A percentile compares a stretch with the other conserved stretches of the same genome.
phyloP scores from a whole-genome alignment of 2,888 invertebrate species.

The Smittia aterrima region DNA sequence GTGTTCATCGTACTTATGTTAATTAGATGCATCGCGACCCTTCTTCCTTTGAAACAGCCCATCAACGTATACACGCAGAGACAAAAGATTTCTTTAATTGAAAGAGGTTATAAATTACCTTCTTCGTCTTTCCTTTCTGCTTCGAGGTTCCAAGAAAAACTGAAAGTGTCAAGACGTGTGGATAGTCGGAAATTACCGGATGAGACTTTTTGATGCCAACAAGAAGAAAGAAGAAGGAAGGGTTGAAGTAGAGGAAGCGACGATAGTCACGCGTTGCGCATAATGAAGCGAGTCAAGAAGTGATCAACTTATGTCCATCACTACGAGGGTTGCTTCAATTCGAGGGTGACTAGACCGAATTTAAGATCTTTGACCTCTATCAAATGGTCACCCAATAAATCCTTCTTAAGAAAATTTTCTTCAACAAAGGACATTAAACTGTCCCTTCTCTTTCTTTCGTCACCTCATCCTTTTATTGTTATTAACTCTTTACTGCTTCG shows the following conservation, averaged over 20 bases:
- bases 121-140: neutral
- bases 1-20: slow-evolving; percentile 42
- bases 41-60: slow-evolving; percentile 15
- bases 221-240: neutral
- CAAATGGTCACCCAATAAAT: too few relatives aligned
- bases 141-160: neutral
- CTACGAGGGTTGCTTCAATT: neutral
- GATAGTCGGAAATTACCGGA: slow-evolving; percentile 36
- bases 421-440: neutral
- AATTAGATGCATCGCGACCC: slow-evolving; percentile 40
- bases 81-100: slow-evolving; percentile 34
- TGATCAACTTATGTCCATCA: slow-evolving; percentile 41
- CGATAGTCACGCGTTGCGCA: slow-evolving; percentile 39
- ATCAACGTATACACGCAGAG: neutral
- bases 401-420: too few relatives aligned
- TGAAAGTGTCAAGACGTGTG: slow-evolving; percentile 40
- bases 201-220: slow-evolving; percentile 29
- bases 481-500: slow-evolving; percentile 17
- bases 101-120: slow-evolving; percentile 31
- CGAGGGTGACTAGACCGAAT: slow-evolving; percentile 1
- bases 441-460: slow-evolving; percentile 21
- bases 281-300: slow-evolving; percentile 26
- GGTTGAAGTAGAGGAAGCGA: slow-evolving; percentile 2
- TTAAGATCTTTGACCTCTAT: too few relatives aligned
- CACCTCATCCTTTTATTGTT: slow-evolving; percentile 25